phyloP scores from a whole-genome alignment of 1,140 invertebrate genomes.

The Drosophila kohkoa region DNA sequence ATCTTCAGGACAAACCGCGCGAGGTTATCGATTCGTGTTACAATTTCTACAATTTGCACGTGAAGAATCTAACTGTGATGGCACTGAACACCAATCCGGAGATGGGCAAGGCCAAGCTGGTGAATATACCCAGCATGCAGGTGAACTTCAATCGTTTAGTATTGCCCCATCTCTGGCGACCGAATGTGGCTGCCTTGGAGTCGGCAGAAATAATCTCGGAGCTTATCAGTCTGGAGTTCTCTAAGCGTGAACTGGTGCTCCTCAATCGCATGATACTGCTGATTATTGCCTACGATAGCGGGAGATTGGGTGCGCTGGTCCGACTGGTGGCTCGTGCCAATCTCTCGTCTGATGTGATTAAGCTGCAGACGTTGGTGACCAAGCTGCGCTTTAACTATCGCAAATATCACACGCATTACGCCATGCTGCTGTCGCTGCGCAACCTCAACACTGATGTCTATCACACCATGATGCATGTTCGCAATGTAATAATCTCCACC shows the following conservation, averaged over 20 bases:
- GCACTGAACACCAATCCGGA: constrained; percentile 52
- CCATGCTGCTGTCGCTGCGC: constrained; percentile 45
- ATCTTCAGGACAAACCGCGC: constrained; percentile 85
- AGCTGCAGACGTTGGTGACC: constrained; percentile 59
- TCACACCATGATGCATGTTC: constrained; percentile 64
- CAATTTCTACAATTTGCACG: constrained; percentile 52
- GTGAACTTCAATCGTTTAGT: constrained; percentile 55
- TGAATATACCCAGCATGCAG: constrained; percentile 67
- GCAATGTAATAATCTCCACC: constrained; percentile 64
- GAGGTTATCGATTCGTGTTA: constrained; percentile 85
- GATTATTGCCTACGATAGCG: constrained; percentile 43
- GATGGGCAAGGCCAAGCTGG: constrained; percentile 45
- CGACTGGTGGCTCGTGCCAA: constrained; percentile 33
- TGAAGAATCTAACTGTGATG: constrained; percentile 63
- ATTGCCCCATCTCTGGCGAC: constrained; percentile 64
- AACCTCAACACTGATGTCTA: constrained; percentile 62
- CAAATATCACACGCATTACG: constrained; percentile 57
- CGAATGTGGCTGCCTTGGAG: constrained; percentile 58
- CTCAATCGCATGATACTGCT: constrained; percentile 37
- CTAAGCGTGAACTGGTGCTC: constrained; percentile 70
- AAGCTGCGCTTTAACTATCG: constrained; percentile 55
- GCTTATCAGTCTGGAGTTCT: constrained; percentile 68
- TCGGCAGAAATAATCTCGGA: constrained; percentile 63
- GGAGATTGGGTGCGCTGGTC: constrained; percentile 34
- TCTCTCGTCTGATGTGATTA: constrained; percentile 60